Evolutionary conservation across 2,797 vertebrate species (phyloP), one percentile per base, ranked within the genome.

Genomic region (Sebastes trivittatus): DNA sequence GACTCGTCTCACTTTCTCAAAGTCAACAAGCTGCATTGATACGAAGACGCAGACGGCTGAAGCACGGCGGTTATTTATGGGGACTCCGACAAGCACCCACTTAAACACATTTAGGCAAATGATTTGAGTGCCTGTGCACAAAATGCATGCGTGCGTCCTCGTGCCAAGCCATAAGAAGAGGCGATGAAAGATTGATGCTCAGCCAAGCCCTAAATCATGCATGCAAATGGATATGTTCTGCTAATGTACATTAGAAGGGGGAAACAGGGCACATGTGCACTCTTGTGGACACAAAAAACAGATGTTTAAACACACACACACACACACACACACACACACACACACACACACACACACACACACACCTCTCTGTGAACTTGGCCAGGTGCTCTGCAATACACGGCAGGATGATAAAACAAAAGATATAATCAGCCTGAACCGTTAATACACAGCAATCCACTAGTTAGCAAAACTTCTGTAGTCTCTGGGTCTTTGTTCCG

Each of bases 131-230:
- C 42, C 29, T 32, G 69, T 38, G 69, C 54, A 32, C 8, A 29
- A 5, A 14, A 62, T 25, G 59, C 65, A 56, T 18, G 56, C 16
- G 55, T 25, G 76, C 77, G 3, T 77, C 68, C 71, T 76, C 73
- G 2, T 63, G 81, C 72, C 72, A 38, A 65, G 68, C 65, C 56
- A 78, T 11, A 23, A 70, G 80, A 74, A 14, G 36, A 38, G 74
- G 36, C 25, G 0, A 86, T 79, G 73, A 89, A 90, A 91, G 70
- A 83, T 80, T 85, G 81, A 92, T 82, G 87, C 81, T 66, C 3
- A 55, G 69, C 82, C 77, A 42, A 63, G 78, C 54, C 42, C 58
- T 85, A 60, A 87, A 89, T 87, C 34, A 89, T 87, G 84, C 87
- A 87, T 89, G 61, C 77, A 82, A 77, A 80, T 83, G 87, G 85